Evolutionary conservation across 2,113 vertebrate genomes (phyloP).

Genomic region (Neolamprologus fasciatus): DNA sequence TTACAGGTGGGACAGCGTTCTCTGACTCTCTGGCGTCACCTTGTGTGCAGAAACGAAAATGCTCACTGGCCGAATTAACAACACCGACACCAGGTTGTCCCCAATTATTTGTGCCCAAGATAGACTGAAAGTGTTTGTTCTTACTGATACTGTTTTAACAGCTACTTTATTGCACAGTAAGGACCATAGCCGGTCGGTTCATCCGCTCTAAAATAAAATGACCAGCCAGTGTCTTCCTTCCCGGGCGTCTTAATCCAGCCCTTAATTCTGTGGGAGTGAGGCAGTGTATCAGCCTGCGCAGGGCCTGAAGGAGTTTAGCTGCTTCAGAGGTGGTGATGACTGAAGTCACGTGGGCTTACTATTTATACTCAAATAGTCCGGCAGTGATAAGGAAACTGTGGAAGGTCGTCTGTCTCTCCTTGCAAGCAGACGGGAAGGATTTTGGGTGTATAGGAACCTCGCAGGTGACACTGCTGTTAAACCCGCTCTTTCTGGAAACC

Average conservation of each 20-base stretch:
- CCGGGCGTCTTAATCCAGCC: background rate
- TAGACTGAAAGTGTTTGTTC: background rate
- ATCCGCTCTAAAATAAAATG: background rate
- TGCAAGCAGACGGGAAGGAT: background rate
- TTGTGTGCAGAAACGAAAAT: background rate
- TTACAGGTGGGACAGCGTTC: background rate
- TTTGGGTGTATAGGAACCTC: background rate
- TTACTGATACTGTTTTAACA: background rate
- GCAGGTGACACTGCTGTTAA: slow-evolving; percentile 21
- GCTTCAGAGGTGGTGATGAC: background rate
- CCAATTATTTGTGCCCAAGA: background rate
- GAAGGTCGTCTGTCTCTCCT: slow-evolving; percentile 26
- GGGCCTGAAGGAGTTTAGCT: background rate
- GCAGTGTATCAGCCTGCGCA: background rate
- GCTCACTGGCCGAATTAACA: background rate
- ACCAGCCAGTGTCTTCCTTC: background rate
- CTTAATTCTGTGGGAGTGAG: background rate
- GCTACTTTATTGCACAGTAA: background rate
- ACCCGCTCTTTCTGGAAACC: background rate
- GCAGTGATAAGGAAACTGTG: slow-evolving; percentile 5
- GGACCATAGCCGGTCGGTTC: background rate
- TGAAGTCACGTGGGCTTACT: slow-evolving; percentile 38
- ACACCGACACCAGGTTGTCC: background rate
- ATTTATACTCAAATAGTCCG: slow-evolving; percentile 46
- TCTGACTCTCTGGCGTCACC: background rate